A percentile compares a stretch with the other conserved stretches of the same genome.
phyloP scores from a whole-genome alignment of 2,888 invertebrate genomes.

The Arctia plantaginis region DNA sequence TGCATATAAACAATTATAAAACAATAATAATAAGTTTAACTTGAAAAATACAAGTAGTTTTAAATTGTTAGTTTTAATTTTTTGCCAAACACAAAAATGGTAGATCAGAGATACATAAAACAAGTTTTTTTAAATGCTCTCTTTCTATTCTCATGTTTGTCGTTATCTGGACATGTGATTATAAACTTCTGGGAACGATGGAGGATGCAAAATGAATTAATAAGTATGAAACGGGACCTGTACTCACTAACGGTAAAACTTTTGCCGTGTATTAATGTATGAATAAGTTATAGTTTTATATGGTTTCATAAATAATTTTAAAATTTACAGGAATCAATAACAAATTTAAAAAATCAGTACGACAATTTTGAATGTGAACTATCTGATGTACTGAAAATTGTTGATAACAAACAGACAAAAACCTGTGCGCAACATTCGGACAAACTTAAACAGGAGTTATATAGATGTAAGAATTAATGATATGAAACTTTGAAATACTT shows the following conservation, averaged over 20 bases:
- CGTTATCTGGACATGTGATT: slow-evolving; percentile 66
- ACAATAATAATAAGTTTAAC: neutral
- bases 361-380: slow-evolving; percentile 66
- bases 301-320: slow-evolving; percentile 5
- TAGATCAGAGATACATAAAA: slow-evolving; percentile 47
- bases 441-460: neutral
- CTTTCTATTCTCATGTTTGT: slow-evolving; percentile 63
- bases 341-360: slow-evolving; percentile 66
- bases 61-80: slow-evolving; percentile 6
- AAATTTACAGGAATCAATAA: slow-evolving; percentile 66
- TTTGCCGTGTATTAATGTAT: neutral
- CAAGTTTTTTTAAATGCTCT: slow-evolving; percentile 60
- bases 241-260: slow-evolving; percentile 13
- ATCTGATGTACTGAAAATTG: slow-evolving; percentile 46
- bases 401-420: slow-evolving; percentile 22
- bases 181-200: slow-evolving; percentile 73
- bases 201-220: slow-evolving; percentile 65
- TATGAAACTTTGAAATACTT: neutral
- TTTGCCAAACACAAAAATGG: neutral
- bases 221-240: slow-evolving; percentile 67
- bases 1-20: neutral
- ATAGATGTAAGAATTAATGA: slow-evolving; percentile 1
- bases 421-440: neutral
- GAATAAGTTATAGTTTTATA: neutral
- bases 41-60: neutral